These are phyloP conservation scores for Salarias fasciatus DNA, from an alignment of 2,797 vertebrate species.

Conservation along the genomic window DNA sequence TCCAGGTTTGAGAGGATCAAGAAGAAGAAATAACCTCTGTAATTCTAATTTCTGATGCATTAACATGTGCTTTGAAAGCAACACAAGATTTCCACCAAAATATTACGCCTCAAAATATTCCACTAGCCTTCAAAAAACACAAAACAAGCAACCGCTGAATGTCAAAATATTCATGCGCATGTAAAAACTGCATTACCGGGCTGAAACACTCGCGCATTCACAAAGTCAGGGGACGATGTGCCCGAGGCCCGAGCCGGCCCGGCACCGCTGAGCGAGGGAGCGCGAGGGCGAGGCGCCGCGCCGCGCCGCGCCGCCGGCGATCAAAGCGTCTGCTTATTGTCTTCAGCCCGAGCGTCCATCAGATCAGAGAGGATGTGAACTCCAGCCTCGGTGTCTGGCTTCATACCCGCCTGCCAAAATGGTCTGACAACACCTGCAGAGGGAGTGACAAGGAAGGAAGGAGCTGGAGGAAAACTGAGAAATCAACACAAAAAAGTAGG, in stretches of 20 bases:
- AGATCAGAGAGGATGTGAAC: conserved; percentile 50
- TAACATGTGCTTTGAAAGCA: no score
- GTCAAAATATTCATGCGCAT: no score
- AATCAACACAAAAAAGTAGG: not conserved
- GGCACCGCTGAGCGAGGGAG: conserved; percentile 32
- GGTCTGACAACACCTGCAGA: conserved; percentile 10
- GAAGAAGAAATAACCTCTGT: no score
- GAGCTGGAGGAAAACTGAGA: not conserved
- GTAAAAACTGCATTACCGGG: no score
- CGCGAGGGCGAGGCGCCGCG: conserved; percentile 3
- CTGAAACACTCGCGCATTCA: not conserved
- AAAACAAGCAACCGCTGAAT: no score
- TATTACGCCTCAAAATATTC: no score
- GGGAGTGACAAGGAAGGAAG: not conserved
- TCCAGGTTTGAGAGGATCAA: no score
- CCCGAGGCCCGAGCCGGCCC: conserved; percentile 34
- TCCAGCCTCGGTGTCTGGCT: conserved; percentile 10
- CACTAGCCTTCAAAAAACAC: no score
- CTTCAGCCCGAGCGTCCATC: conserved; percentile 36
- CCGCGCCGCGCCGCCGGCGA: conserved; percentile 44
- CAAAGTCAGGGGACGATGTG: conserved; percentile 17
- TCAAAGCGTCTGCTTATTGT: conserved; percentile 61
- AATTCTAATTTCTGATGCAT: no score
- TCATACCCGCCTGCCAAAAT: conserved; percentile 3
- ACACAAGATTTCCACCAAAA: no score